phyloP scores from a whole-genome alignment of 2,888 invertebrate genomes.

The Formica aserva region DNA sequence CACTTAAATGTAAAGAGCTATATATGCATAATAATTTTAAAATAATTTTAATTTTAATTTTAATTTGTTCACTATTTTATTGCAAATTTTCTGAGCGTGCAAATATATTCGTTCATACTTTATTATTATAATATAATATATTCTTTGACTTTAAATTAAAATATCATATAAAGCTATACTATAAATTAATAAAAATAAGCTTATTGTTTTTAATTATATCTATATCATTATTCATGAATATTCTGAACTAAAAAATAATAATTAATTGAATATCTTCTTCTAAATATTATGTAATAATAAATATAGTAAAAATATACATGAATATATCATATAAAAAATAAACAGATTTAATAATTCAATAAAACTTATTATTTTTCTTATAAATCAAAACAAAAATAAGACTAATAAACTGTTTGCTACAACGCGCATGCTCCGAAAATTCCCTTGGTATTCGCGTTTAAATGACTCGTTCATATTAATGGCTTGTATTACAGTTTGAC shows the following conservation, averaged over 20 bases:
- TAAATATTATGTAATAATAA: neutral
- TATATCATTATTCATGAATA: neutral
- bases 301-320: neutral
- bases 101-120: neutral
- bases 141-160: neutral
- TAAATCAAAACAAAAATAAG: neutral
- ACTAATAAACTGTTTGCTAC: constrained; percentile 1
- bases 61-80: neutral
- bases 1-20: neutral
- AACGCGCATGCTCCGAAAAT: constrained; percentile 2
- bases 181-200: neutral
- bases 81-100: neutral
- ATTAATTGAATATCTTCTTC: neutral
- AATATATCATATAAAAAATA: neutral
- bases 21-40: constrained; percentile 2
- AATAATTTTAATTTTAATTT: neutral
- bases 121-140: neutral
- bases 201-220: no score
- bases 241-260: constrained; percentile 3
- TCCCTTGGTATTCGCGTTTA: neutral
- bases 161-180: no score
- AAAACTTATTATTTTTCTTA: neutral
- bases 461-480: constrained; percentile 44
- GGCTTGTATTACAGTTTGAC: constrained; percentile 29
- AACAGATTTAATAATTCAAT: neutral